Base-by-base conservation (phyloP, 2,113 vertebrate species). In the Albula glossodonta region DNA sequence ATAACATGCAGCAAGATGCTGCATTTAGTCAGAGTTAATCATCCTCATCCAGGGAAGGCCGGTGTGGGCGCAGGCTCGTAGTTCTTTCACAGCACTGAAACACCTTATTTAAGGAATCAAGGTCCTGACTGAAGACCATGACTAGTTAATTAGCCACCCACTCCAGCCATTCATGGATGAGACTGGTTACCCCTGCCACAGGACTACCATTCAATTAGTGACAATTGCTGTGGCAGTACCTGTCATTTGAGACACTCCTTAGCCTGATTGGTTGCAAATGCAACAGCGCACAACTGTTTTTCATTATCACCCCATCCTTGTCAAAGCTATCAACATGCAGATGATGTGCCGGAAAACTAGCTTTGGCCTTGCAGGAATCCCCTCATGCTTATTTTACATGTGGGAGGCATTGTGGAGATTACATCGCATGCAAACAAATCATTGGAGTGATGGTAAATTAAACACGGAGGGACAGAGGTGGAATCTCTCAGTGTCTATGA, bases 321-420 rank as follows among this genome's bases (percentile, higher is more conserved):
- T 89, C 84, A 87, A 86, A 81, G 63, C 88, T 83, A 51, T 85
- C 83, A 87, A 89, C 87, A 87, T 78, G 80, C 70, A 86, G 66
- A 74, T 66, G 77, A 83, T 83, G 83, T 82, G 52, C 31, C 84
- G 51, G 66, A 84, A 84, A 77, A 70, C 56, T n/a, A 5, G 25
- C 83, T 81, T 48, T 74, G 50, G 87, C 84, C 83, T 83, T 85
- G 70, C 79, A 41, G 81, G 25, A 85, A 81, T 74, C 78, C 83
- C 80, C 88, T 88, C 90, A 86, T n/a, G 22, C 51, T 51, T 70
- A 84, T 79, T 87, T 87, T 83, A 78, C 53, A 87, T 51, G 90
- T 91, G 85, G 90, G 88, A 88, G 86, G 87, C 81, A 85, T 88
- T 85, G 83, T 85, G 77, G 85, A 86, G 60, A 86, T 84, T 87